A percentile compares a stretch with the other conserved stretches of the same genome.
Conservation (phyloP, 2,113 vertebrate genomes). For the Halcyon senegalensis region DNA sequence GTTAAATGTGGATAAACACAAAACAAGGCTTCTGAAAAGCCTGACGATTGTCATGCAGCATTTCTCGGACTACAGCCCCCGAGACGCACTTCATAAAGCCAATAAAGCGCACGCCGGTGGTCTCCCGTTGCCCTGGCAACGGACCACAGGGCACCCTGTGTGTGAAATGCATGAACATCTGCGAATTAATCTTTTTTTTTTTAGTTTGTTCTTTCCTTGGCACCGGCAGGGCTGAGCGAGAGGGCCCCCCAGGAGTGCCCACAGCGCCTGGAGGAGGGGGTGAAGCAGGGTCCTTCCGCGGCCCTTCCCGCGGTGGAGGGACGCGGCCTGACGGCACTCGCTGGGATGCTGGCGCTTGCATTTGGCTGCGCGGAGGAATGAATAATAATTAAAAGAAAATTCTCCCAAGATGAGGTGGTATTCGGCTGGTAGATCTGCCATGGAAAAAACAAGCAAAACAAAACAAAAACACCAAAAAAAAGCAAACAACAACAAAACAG, state of each 20-base stretch:
- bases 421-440: constrained; percentile 53
- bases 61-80: constrained; percentile 79
- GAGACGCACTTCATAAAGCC: constrained; percentile 91
- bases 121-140: constrained; percentile 94
- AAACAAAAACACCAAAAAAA: not conserved
- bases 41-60: constrained; percentile 75
- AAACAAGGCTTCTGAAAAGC: constrained; percentile 79
- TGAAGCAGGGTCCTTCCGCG: constrained; percentile 64
- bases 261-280: constrained; percentile 65
- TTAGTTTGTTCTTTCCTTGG: constrained; percentile 81
- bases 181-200: constrained; percentile 80
- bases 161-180: constrained; percentile 89
- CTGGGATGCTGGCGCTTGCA: constrained; percentile 65
- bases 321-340: constrained; percentile 46
- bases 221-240: constrained; percentile 70
- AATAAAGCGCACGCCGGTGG: constrained; percentile 88
- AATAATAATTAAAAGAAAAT: constrained; percentile 34
- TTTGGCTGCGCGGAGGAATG: constrained; percentile 56
- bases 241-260: constrained; percentile 69
- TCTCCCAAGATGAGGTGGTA: constrained; percentile 60
- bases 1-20: constrained; percentile 80
- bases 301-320: constrained; percentile 39
- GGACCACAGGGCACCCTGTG: constrained; percentile 85
- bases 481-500: too few relatives aligned
- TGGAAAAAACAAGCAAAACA: not conserved